These are phyloP conservation scores for Campoletis raptor DNA, from an alignment of 2,888 invertebrate genomes.

Conservation along the genomic window DNA sequence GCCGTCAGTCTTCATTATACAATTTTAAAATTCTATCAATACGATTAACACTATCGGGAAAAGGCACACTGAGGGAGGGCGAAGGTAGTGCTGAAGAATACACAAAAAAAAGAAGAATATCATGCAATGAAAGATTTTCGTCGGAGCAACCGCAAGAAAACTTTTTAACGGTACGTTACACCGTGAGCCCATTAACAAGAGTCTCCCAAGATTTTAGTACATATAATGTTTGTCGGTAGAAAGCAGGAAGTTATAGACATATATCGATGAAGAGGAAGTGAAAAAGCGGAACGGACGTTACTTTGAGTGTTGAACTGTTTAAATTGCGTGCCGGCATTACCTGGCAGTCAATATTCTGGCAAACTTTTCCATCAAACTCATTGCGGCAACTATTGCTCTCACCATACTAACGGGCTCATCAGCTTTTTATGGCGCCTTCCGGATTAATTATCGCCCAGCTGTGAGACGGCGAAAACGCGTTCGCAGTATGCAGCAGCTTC, in stretches of 20 bases:
- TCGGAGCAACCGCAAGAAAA: slow-evolving; percentile 30
- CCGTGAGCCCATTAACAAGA: slow-evolving; percentile 17
- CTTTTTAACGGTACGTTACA: slow-evolving; percentile 22
- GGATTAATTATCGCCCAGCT: slow-evolving; percentile 49
- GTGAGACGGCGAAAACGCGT: slow-evolving; percentile 4
- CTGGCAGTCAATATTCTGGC: background rate
- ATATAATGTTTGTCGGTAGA: background rate
- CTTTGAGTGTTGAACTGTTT: background rate
- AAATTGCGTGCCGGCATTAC: background rate
- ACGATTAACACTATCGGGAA: slow-evolving; percentile 28
- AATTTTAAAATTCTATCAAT: slow-evolving; percentile 10
- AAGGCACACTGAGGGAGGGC: background rate
- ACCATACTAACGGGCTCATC: slow-evolving; percentile 16
- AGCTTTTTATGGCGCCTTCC: slow-evolving; percentile 33
- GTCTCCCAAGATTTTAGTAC: background rate
- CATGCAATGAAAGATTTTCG: slow-evolving; percentile 13
- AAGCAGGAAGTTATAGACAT: background rate
- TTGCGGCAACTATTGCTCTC: slow-evolving; percentile 15
- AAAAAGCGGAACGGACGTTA: background rate
- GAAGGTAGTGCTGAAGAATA: slow-evolving; percentile 16
- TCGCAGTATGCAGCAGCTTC: background rate
- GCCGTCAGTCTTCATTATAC: background rate
- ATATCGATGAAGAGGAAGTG: background rate
- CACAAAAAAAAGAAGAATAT: background rate
- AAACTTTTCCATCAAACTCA: slow-evolving; percentile 43